Conservation (phyloP, 2,888 invertebrate genomes). For the Cryptosula pallasiana region DNA sequence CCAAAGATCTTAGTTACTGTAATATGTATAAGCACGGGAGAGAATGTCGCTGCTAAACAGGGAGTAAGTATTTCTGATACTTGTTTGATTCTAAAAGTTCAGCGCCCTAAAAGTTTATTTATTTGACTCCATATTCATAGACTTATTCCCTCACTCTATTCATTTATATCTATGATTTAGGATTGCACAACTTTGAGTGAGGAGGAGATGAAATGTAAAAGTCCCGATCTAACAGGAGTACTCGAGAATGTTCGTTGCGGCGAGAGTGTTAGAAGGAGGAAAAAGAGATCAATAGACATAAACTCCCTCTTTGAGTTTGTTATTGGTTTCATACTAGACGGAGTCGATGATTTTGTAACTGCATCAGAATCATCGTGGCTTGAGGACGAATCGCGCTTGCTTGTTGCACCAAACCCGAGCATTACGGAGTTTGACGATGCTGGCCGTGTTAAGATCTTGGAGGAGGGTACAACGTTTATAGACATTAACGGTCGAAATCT, state of each 20-base stretch:
- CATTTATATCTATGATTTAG: neutral
- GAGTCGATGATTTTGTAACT: neutral
- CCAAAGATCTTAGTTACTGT: conserved; percentile 3
- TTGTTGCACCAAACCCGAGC: neutral
- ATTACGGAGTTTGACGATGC: neutral
- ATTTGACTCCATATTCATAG: no score
- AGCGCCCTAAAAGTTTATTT: no score
- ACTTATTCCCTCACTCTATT: no score
- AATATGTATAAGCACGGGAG: neutral
- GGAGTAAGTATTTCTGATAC: neutral
- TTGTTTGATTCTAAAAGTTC: no score
- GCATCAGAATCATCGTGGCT: neutral
- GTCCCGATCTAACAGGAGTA: neutral
- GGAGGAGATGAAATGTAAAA: neutral
- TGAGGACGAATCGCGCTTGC: neutral
- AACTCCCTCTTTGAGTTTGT: neutral
- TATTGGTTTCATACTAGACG: neutral
- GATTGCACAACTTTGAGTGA: neutral
- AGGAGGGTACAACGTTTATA: neutral
- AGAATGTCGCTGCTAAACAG: neutral
- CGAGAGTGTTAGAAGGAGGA: neutral
- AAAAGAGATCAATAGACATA: neutral
- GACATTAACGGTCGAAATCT: neutral
- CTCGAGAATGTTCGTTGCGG: neutral
- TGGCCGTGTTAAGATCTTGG: neutral